Conservation (phyloP, 1,140 invertebrate genomes). For the Danaus plexippus region DNA sequence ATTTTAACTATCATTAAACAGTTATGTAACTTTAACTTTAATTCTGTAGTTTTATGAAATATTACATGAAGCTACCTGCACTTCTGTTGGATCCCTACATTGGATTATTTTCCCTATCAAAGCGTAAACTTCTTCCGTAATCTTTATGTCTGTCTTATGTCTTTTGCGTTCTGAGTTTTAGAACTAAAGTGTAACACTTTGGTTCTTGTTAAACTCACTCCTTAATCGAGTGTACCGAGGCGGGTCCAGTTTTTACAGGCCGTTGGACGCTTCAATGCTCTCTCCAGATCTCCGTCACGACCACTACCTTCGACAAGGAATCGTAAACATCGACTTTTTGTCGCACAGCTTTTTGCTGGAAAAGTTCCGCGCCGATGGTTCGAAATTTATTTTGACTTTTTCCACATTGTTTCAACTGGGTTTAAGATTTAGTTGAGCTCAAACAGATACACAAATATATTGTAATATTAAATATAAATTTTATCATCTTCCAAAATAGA, state of each 20-base stretch:
- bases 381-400: slow-evolving; percentile 19
- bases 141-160: not conserved
- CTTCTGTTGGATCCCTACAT: too few relatives aligned
- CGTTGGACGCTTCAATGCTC: slow-evolving; percentile 37
- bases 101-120: too few relatives aligned
- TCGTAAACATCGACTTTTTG: slow-evolving; percentile 28
- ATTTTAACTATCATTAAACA: too few relatives aligned
- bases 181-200: not conserved
- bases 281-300: slow-evolving; percentile 37
- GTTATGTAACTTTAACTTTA: too few relatives aligned
- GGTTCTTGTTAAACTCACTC: slow-evolving; percentile 19
- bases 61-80: too few relatives aligned
- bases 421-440: slow-evolving; percentile 7
- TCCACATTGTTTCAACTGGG: slow-evolving; percentile 11
- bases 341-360: slow-evolving; percentile 25
- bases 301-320: slow-evolving; percentile 26
- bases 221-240: slow-evolving; percentile 25
- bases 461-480: too few relatives aligned
- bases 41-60: too few relatives aligned
- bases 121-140: too few relatives aligned
- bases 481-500: too few relatives aligned
- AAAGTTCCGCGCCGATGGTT: slow-evolving; percentile 20
- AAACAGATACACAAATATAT: slow-evolving; percentile 8
- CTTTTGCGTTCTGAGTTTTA: not conserved
- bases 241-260: slow-evolving; percentile 51